These are phyloP conservation scores for Polypedilum vanderplanki DNA, from an alignment of 1,140 invertebrate species.

Conservation along the genomic window DNA sequence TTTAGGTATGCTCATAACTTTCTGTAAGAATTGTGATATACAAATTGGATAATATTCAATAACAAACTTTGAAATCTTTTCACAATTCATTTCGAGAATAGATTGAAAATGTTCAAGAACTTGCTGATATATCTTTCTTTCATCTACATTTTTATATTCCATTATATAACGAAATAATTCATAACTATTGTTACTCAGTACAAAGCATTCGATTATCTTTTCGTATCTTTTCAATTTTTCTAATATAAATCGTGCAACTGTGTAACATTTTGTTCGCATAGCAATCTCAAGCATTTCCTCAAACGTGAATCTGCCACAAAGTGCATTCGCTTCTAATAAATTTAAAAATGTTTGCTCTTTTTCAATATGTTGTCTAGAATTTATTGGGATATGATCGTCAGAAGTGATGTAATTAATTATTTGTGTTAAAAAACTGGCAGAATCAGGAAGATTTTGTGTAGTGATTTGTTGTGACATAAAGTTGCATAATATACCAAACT, in stretches of 20 bases:
- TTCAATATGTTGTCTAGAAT: conserved; percentile 52
- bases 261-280: conserved; percentile 44
- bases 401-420: conserved; percentile 45
- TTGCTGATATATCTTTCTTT: conserved; percentile 45
- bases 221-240: conserved; percentile 44
- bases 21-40: conserved; percentile 42
- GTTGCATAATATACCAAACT: conserved; percentile 45
- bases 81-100: conserved; percentile 44
- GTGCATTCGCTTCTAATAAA: conserved; percentile 61
- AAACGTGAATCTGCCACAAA: conserved; percentile 50
- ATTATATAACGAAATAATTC: conserved; percentile 70
- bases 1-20: conserved; percentile 42
- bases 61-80: conserved; percentile 49
- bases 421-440: conserved; percentile 42
- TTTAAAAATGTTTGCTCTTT: conserved; percentile 74
- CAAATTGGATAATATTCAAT: conserved; percentile 45
- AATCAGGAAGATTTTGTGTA: conserved; percentile 44
- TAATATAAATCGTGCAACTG: conserved; percentile 46
- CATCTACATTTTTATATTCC: conserved; percentile 53
- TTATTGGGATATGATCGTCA: conserved; percentile 37
- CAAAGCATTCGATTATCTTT: conserved; percentile 46
- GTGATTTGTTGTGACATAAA: conserved; percentile 47
- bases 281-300: conserved; percentile 44
- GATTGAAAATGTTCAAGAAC: conserved; percentile 43
- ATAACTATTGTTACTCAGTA: conserved; percentile 52